These are phyloP conservation scores for Coranthus polyacanthus DNA, from an alignment of 2,797 vertebrate genomes.

Conservation along the genomic window DNA sequence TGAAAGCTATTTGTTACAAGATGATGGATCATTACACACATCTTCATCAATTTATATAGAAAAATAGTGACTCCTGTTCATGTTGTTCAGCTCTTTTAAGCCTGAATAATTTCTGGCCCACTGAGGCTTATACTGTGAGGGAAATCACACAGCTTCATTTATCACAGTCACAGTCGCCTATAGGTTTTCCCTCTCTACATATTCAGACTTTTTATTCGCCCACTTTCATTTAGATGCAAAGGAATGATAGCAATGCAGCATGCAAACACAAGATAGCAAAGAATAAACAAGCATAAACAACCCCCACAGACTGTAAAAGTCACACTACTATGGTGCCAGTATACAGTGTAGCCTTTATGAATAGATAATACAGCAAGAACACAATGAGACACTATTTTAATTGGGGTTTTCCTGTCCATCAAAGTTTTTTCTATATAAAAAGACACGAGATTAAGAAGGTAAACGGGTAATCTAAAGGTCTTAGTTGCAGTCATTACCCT, in stretches of 20 bases:
- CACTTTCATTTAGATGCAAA: constrained; percentile 40
- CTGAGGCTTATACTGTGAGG: constrained; percentile 37
- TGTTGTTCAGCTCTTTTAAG: constrained; percentile 26
- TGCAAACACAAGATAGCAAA: background rate
- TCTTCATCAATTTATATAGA: constrained; percentile 1
- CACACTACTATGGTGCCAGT: background rate
- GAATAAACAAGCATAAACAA: constrained; percentile 10
- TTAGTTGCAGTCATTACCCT: constrained; percentile 21
- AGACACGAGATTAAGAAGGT: background rate
- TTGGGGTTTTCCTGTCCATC: no score
- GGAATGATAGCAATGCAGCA: constrained; percentile 23
- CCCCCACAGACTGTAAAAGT: background rate
- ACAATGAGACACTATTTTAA: no score
- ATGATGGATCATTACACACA: background rate
- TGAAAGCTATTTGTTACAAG: constrained; percentile 2
- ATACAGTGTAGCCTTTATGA: no score
- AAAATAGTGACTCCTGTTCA: constrained; percentile 22
- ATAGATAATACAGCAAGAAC: no score
- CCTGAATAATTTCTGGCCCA: constrained; percentile 5
- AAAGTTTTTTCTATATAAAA: no score
- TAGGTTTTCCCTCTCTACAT: constrained; percentile 31
- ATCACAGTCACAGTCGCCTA: constrained; percentile 60
- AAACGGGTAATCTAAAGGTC: background rate
- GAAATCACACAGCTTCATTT: constrained; percentile 51
- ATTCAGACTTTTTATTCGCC: constrained; percentile 10